Percentiles rank a stretch among this genome's conserved stretches.
These are phyloP conservation scores for Petrocephalus zakoni DNA, from an alignment of 2,113 vertebrate genomes.

Conservation along the genomic window DNA sequence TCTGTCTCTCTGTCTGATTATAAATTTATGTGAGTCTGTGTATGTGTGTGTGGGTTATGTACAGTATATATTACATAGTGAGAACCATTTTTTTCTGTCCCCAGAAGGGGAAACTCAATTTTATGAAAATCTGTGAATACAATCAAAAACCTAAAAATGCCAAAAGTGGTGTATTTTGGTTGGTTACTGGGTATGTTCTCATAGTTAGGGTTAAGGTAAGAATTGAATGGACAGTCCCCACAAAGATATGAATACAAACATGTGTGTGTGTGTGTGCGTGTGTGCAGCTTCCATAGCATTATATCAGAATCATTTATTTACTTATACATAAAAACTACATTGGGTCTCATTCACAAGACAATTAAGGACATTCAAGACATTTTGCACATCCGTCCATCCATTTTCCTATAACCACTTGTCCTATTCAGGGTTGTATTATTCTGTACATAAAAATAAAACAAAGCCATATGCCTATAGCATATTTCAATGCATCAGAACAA, in stretches of 20 bases:
- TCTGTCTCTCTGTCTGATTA: not conserved
- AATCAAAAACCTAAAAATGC: too few species aligned
- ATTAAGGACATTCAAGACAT: not conserved
- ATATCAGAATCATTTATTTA: not conserved
- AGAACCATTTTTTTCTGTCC: not conserved
- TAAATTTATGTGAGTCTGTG: not conserved
- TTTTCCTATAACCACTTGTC: too few species aligned
- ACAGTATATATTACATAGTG: not conserved
- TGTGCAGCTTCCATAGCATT: not conserved
- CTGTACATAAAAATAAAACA: too few species aligned
- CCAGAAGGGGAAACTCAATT: not conserved
- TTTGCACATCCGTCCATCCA: too few species aligned
- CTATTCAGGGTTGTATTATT: too few species aligned
- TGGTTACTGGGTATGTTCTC: too few species aligned
- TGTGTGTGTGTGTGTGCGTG: too few species aligned
- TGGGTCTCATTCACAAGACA: not conserved
- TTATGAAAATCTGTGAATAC: not conserved
- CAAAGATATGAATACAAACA: too few species aligned
- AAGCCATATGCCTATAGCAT: too few species aligned
- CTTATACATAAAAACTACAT: not conserved
- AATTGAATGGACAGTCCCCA: too few species aligned
- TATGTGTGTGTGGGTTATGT: not conserved
- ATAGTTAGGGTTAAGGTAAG: too few species aligned
- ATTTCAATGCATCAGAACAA: not conserved
- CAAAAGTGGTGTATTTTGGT: too few species aligned